Evolutionary conservation across 2,113 vertebrate genomes (phyloP), one percentile per base, ranked within the genome.

Genomic region (Paramisgurnus dabryanus): DNA sequence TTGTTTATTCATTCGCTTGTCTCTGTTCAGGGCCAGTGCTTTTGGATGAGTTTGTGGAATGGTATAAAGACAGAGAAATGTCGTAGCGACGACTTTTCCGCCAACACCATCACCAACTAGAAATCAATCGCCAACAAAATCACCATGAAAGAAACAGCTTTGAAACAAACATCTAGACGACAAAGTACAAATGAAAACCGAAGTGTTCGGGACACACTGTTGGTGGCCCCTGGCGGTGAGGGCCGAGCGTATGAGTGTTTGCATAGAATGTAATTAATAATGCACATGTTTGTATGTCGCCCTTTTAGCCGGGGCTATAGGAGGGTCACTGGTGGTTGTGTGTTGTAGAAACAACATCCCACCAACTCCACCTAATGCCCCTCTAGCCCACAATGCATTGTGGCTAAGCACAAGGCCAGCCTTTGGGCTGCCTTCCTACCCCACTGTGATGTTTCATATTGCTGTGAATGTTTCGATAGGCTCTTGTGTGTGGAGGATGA

Each of bases 11-110:
- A 80, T 88, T 85, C 45, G 22, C 64, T 70, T 58, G 2, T 84
- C 47, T 43, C 18, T 68, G 39, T 76, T 50, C 90, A 99, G 97
- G 97, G 97, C 98, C 98, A 60, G 98, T 99, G 88, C 96, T 99
- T 92, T 90, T 99, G 96, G 98, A 99, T 86, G 97, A 99, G 88
- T 99, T 99, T 93, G 98, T 99, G 92, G 98, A 99, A 89, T 99
- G 98, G 98, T 97, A 99, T 94, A 99, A 99, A 93, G 96, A 97
- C 89, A 95, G 96, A 86, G 96, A 98, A 91, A 97, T 97, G 96
- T 96, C 95, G 89, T 98, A 98, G 94, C 87, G 50, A 58, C 84
- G 70, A 69, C 61, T 70, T 77, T 63, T 55, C 69, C 45, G 45
- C 67, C 17, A 64, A 67, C 76, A 34, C 67, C 76, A 71, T 77